Evolutionary conservation across 2,797 vertebrate genomes (phyloP), one percentile per base, ranked within the genome.

Genomic region (Astyanax mexicanus): DNA sequence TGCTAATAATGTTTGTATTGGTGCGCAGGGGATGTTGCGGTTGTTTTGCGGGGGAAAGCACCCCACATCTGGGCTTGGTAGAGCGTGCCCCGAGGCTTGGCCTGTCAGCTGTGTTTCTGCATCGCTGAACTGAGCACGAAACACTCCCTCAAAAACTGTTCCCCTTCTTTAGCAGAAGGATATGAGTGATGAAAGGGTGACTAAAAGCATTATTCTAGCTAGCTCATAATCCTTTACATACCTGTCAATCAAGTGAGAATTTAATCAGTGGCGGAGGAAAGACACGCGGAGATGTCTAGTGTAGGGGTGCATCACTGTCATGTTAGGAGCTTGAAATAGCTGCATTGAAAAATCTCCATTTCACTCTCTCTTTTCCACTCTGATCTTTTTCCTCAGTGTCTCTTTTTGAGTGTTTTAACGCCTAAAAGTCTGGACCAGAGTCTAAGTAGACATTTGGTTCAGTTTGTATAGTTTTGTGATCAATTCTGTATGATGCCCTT

Each of bases 201-300:
- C 19, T 42, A 12, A 38, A 9, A 21, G 55, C 37, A n/a, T 57
- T 38, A 61, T 8, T 9, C 6, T 10, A 10, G 32, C 15, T n/a
- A n/a, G 15, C 23, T 40, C 71, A 19, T 51, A 64, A 17, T 64
- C 52, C 32, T 51, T 70, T 68, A 69, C 64, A 65, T 42, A 49
- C 81, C 83, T 83, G 86, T 89, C 57, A 25, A 47, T 89, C 89
- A 91, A 90, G 86, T 77, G 87, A 90, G 88, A 90, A 25, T 25
- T 4, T 11, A 23, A 25, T 54, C 51, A 25, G 21, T 13, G 12
- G 21, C 9, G 3, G 40, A 12, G 40, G 29, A 29, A 32, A 2
- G 29, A 32, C 29, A 5, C 29, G 40, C 3, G 1, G 13, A 42
- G 40, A 0, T 13, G 45, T 45, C 42, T 5, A 76, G 80, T 84